Evolutionary conservation across 2,797 vertebrate genomes (phyloP).

Genomic region (Leptoclinus maculatus): DNA sequence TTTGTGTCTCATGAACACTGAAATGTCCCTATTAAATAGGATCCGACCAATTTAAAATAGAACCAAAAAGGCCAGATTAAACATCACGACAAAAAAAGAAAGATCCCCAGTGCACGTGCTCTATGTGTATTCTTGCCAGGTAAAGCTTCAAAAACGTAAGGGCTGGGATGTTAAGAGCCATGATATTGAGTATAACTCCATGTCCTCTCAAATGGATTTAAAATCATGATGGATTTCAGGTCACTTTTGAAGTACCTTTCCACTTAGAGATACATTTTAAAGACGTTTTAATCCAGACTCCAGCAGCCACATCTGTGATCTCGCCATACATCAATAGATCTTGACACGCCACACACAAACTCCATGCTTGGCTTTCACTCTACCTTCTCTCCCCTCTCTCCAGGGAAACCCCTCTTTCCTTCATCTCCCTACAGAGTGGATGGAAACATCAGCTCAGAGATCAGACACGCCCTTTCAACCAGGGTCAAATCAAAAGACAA

Average conservation of each 20-base stretch:
- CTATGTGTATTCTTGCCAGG: not conserved
- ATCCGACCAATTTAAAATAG: not conserved
- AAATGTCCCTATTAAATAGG: not conserved
- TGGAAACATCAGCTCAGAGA: slow-evolving; percentile 53
- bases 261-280: not conserved
- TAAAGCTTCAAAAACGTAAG: not conserved
- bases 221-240: not conserved
- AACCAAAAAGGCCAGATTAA: not conserved
- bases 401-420: slow-evolving; percentile 67
- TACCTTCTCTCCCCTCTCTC: slow-evolving; percentile 77
- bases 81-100: not conserved
- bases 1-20: not conserved
- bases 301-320: slow-evolving; percentile 5
- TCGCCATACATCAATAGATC: slow-evolving; percentile 23
- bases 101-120: not conserved
- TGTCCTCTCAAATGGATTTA: not conserved
- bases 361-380: slow-evolving; percentile 29
- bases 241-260: slow-evolving; percentile 2
- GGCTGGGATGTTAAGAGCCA: not conserved
- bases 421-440: slow-evolving; percentile 73
- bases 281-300: slow-evolving; percentile 6
- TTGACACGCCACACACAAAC: slow-evolving; percentile 42
- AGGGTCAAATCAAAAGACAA: slow-evolving; percentile 34
- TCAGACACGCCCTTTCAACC: slow-evolving; percentile 37
- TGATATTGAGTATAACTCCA: not conserved